phyloP scores from a whole-genome alignment of 1,140 invertebrate species.

The Melitaea cinxia region DNA sequence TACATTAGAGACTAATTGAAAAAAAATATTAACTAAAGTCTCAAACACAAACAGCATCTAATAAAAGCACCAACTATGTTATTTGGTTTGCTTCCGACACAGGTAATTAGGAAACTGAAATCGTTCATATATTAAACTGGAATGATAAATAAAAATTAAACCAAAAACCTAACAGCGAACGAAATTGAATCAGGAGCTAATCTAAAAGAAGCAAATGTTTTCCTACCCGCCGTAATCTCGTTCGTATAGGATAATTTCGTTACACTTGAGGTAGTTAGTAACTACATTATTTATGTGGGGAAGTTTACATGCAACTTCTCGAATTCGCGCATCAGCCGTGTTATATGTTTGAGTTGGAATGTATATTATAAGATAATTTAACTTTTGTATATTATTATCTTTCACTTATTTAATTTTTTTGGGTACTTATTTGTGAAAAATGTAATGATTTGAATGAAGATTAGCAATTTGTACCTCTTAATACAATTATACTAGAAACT shows the following conservation, averaged over 20 bases:
- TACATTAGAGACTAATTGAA: background rate
- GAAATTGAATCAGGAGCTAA: slow-evolving; percentile 27
- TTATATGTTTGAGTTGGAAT: slow-evolving; percentile 8
- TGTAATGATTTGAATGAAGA: too few relatives aligned
- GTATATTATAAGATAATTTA: slow-evolving; percentile 8
- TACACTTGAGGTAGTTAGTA: slow-evolving; percentile 37
- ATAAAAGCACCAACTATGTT: too few relatives aligned
- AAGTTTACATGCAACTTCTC: slow-evolving; percentile 23
- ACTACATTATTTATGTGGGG: slow-evolving; percentile 30
- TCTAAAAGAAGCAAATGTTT: slow-evolving; percentile 30
- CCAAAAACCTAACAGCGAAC: background rate
- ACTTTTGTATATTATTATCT: background rate
- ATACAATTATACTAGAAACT: too few relatives aligned
- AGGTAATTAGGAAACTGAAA: too few relatives aligned
- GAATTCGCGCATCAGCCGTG: slow-evolving; percentile 5
- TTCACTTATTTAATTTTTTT: background rate
- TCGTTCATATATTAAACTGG: too few relatives aligned
- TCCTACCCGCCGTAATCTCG: slow-evolving; percentile 22
- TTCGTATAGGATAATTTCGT: slow-evolving; percentile 32
- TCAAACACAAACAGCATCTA: too few relatives aligned
- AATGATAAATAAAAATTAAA: slow-evolving; percentile 14
- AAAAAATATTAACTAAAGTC: too few relatives aligned
- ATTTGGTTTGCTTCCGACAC: too few relatives aligned
- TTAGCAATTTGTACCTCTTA: too few relatives aligned
- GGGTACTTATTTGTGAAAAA: too few relatives aligned